Evolutionary conservation across 2,113 vertebrate species (phyloP).

Genomic region (Engraulis encrasicolus): DNA sequence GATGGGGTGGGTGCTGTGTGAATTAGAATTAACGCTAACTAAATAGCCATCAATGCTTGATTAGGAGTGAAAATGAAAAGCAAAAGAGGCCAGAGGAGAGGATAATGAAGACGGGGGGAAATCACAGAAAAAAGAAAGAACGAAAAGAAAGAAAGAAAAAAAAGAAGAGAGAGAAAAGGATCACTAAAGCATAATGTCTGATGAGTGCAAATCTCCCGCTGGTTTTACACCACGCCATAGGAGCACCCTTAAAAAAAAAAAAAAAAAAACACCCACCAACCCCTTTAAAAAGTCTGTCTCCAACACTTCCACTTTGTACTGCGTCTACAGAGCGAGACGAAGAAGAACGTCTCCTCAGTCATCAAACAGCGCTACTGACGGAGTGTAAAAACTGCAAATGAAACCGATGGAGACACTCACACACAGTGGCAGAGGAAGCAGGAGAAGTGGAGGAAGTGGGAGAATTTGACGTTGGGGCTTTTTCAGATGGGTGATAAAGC

Average conservation of each 20-base stretch:
- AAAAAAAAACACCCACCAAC: too few species aligned
- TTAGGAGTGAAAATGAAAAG: conserved; percentile 82
- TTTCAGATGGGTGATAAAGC: too few species aligned
- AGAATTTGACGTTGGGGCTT: too few species aligned
- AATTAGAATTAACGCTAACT: conserved; percentile 89
- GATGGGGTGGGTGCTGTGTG: conserved; percentile 84
- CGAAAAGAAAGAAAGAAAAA: conserved; percentile 50
- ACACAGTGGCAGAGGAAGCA: too few species aligned
- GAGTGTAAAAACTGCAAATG: not conserved
- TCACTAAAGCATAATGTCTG: not conserved
- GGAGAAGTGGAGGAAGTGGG: too few species aligned
- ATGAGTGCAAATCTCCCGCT: not conserved
- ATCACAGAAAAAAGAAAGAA: conserved; percentile 77
- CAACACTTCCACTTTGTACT: not conserved
- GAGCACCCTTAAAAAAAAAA: too few species aligned
- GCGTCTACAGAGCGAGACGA: not conserved
- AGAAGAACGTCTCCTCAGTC: not conserved
- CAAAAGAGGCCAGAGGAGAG: conserved; percentile 77
- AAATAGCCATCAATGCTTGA: conserved; percentile 86
- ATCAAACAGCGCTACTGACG: not conserved
- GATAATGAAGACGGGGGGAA: conserved; percentile 82
- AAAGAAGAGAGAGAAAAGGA: not conserved
- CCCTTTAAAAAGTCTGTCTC: not conserved
- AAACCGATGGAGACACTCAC: not conserved
- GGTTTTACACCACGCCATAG: not conserved